phyloP scores from a whole-genome alignment of 2,113 vertebrate genomes.

The Notechis scutatus region DNA sequence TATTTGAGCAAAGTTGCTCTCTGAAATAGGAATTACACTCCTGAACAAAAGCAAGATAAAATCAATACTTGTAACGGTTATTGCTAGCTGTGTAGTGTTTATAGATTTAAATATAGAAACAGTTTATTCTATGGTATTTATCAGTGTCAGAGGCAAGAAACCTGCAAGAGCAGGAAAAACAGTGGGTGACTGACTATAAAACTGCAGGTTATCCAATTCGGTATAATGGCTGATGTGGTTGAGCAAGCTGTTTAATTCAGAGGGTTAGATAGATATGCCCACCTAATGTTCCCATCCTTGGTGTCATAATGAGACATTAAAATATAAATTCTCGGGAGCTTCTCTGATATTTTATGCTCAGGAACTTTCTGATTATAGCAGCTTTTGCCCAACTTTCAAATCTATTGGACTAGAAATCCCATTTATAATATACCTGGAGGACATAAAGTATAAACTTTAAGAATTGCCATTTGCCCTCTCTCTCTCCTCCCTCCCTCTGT shows the following conservation, averaged over 20 bases:
- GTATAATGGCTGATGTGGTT: conserved; percentile 47
- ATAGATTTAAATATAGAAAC: conserved; percentile 66
- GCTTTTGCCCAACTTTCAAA: neutral
- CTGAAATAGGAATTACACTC: conserved; percentile 57
- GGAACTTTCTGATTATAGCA: neutral
- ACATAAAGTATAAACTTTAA: neutral
- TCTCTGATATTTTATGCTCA: conserved; percentile 1
- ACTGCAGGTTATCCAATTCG: conserved; percentile 47
- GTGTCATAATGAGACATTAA: conserved; percentile 41
- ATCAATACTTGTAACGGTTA: conserved; percentile 65
- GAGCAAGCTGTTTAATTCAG: conserved; percentile 52
- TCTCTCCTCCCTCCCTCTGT: no score
- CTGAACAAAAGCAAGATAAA: conserved; percentile 52
- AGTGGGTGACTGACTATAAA: conserved; percentile 57
- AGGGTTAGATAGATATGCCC: conserved; percentile 3
- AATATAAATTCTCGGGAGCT: conserved; percentile 22
- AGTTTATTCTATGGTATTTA: conserved; percentile 56
- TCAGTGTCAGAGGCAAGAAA: conserved; percentile 57
- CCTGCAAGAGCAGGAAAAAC: conserved; percentile 50
- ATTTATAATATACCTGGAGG: neutral
- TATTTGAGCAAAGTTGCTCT: conserved; percentile 59
- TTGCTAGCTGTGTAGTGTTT: conserved; percentile 55
- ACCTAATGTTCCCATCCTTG: conserved; percentile 39
- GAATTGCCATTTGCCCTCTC: neutral
- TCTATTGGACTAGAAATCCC: neutral